A percentile compares a stretch with the other conserved stretches of the same genome.
Conservation (phyloP, 2,888 invertebrate species). For the Hetaerina titia region DNA sequence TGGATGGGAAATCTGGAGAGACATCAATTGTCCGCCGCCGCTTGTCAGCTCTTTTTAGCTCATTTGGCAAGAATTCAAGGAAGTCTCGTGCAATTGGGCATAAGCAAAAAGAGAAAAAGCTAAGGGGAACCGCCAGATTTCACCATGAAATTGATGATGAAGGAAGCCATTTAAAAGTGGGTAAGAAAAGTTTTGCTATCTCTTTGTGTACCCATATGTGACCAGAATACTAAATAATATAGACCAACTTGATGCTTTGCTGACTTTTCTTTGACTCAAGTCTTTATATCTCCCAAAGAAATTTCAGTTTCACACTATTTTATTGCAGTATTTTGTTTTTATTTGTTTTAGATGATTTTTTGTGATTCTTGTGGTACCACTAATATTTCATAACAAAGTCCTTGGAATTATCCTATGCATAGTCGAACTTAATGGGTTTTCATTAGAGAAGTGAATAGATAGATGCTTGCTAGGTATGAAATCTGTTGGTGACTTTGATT, state of each 20-base stretch:
- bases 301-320: background rate
- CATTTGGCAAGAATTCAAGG: conserved; percentile 66
- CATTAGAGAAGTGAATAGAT: too few species aligned
- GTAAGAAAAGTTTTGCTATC: background rate
- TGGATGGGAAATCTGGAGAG: conserved; percentile 51
- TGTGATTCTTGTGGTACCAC: too few species aligned
- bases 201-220: background rate
- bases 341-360: too few species aligned
- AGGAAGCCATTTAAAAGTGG: background rate
- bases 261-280: background rate
- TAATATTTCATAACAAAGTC: too few species aligned
- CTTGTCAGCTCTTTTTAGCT: conserved; percentile 60
- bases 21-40: conserved; percentile 54
- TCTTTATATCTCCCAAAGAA: background rate
- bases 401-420: too few species aligned
- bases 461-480: too few species aligned
- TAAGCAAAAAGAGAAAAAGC: conserved; percentile 37
- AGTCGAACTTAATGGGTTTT: too few species aligned
- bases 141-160: background rate
- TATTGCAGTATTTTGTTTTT: too few species aligned
- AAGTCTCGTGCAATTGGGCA: background rate
- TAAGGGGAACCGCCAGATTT: background rate
- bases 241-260: background rate
- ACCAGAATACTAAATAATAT: background rate
- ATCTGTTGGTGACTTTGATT: too few species aligned